A percentile compares a stretch with the other conserved stretches of the same genome.
Evolutionary conservation across 2,888 invertebrate species (phyloP).

Genomic region (Odiellus spinosus): DNA sequence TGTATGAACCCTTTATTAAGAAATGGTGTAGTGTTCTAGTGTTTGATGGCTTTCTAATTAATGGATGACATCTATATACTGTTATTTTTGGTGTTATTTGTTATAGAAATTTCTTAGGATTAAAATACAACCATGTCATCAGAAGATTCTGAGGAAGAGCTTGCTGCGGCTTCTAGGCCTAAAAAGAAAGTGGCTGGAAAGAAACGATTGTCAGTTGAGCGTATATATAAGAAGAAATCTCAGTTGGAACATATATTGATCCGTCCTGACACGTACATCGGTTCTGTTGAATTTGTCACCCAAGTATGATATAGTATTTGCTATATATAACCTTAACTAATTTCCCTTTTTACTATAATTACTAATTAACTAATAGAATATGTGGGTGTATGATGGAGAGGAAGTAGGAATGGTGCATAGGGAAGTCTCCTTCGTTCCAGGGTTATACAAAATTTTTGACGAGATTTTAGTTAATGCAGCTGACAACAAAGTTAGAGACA

Average conservation of each 20-base stretch:
- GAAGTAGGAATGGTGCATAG: slow-evolving; percentile 57
- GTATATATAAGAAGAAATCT: slow-evolving; percentile 95
- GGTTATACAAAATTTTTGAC: slow-evolving; percentile 96
- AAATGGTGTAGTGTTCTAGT: too few relatives aligned
- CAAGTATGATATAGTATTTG: too few relatives aligned
- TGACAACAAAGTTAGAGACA: slow-evolving; percentile 89
- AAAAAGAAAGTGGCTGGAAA: slow-evolving; percentile 8
- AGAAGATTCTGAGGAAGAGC: too few relatives aligned
- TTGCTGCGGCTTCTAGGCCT: too few relatives aligned
- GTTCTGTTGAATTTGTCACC: slow-evolving; percentile 39
- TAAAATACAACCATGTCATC: too few relatives aligned
- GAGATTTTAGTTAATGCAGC: slow-evolving; percentile 99
- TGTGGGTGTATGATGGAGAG: slow-evolving; percentile 83
- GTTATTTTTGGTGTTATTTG: too few relatives aligned
- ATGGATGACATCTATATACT: too few relatives aligned
- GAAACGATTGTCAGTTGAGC: slow-evolving; percentile 59
- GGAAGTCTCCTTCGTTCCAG: slow-evolving; percentile 86
- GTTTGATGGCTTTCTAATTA: too few relatives aligned
- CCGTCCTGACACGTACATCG: slow-evolving; percentile 96
- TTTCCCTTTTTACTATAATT: slow-evolving; percentile 7
- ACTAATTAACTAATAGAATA: too few relatives aligned
- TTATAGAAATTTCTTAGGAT: too few relatives aligned
- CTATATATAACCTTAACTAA: too few relatives aligned
- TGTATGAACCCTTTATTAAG: too few relatives aligned
- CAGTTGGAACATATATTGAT: slow-evolving; percentile 94